These are phyloP conservation scores for Biston stratarius DNA, from an alignment of 2,888 invertebrate species.

Conservation along the genomic window DNA sequence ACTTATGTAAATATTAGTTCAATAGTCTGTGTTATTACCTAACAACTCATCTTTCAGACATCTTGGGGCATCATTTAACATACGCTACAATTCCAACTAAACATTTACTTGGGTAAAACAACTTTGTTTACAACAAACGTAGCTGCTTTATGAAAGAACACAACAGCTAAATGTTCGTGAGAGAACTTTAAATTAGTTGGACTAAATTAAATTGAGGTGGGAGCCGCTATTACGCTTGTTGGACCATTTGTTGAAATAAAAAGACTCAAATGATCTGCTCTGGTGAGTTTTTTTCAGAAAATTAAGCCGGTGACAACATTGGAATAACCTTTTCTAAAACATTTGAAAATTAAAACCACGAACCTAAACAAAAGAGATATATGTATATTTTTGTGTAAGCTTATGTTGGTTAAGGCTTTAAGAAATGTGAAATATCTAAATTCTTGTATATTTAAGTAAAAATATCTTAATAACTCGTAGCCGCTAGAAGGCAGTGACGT, in stretches of 20 bases:
- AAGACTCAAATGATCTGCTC: background rate
- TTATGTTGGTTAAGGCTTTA: no score
- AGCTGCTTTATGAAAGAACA: conserved; percentile 10
- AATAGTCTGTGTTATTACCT: background rate
- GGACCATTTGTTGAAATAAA: conserved; percentile 1
- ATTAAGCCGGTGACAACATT: no score
- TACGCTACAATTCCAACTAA: background rate
- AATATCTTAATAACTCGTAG: no score
- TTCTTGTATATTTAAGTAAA: no score
- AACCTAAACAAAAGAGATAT: no score
- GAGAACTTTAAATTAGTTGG: conserved; percentile 26
- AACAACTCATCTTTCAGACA: background rate
- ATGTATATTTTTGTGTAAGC: no score
- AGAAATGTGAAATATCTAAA: no score
- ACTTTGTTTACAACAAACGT: conserved; percentile 14
- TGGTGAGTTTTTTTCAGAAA: background rate
- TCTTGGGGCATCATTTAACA: background rate
- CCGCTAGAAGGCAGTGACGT: no score
- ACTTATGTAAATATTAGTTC: background rate
- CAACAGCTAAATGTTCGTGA: conserved; percentile 9
- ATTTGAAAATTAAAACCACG: no score
- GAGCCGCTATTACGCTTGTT: conserved; percentile 5
- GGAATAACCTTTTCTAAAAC: no score
- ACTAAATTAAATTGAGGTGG: conserved; percentile 21
- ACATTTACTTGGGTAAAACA: background rate